These are phyloP conservation scores for Dicranocentrus wangi DNA, from an alignment of 2,888 invertebrate genomes.

Conservation along the genomic window DNA sequence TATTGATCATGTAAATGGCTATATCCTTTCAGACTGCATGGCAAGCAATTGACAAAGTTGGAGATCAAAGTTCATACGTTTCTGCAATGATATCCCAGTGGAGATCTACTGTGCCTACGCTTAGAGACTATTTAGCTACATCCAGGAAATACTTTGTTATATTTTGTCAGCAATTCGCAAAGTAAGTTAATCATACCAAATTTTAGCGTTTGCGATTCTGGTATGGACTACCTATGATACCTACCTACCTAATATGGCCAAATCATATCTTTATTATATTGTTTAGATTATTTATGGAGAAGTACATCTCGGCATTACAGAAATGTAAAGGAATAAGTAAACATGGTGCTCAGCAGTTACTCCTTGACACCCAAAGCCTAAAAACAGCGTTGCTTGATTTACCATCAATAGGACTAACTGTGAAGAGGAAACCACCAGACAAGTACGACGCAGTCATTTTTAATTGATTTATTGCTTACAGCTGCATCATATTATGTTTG, in stretches of 20 bases:
- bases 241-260: no score
- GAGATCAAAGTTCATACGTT: constrained; percentile 97
- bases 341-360: constrained; percentile 94
- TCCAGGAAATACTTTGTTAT: constrained; percentile 98
- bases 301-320: constrained; percentile 91
- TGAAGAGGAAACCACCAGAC: constrained; percentile 90
- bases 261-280: no score
- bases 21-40: constrained; percentile 83
- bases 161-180: constrained; percentile 96
- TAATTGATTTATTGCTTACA: neutral
- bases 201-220: no score
- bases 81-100: constrained; percentile 90
- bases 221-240: no score
- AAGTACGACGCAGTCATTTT: no score
- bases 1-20: neutral
- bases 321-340: constrained; percentile 92
- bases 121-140: constrained; percentile 90
- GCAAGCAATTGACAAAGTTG: constrained; percentile 93
- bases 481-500: constrained; percentile 9
- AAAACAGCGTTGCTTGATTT: constrained; percentile 95
- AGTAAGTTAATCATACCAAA: no score
- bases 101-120: constrained; percentile 88
- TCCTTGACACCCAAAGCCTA: constrained; percentile 94
- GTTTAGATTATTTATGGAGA: constrained; percentile 90
- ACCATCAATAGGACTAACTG: constrained; percentile 92